These are phyloP conservation scores for Epinephelus lanceolatus DNA, from an alignment of 2,113 vertebrate genomes.

Conservation along the genomic window DNA sequence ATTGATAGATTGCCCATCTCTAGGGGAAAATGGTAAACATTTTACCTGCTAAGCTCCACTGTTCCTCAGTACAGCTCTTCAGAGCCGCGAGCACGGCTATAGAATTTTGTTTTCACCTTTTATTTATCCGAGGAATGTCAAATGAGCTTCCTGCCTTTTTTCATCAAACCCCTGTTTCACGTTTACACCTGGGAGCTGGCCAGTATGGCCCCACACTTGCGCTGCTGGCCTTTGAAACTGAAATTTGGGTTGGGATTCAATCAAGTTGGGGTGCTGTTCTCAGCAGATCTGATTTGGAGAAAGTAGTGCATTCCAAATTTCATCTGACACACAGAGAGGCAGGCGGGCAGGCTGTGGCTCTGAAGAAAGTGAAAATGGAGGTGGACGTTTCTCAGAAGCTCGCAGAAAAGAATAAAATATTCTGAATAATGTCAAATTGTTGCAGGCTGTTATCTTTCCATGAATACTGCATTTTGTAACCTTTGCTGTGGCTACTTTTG, in stretches of 20 bases:
- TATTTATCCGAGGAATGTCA: conserved; percentile 11
- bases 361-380: conserved; percentile 24
- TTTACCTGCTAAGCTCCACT: not conserved
- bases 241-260: conserved; percentile 51
- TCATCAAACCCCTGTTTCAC: conserved; percentile 19
- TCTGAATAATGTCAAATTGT: conserved; percentile 48
- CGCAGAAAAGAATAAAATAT: conserved; percentile 16
- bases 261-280: conserved; percentile 56
- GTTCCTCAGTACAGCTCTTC: not conserved
- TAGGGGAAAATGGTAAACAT: not conserved
- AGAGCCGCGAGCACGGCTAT: not conserved
- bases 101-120: not conserved
- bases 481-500: conserved; percentile 44
- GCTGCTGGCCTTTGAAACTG: conserved; percentile 21
- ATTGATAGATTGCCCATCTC: no score
- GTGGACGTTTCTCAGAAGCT: conserved; percentile 30
- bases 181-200: not conserved
- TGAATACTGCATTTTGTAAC: conserved; percentile 54
- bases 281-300: conserved; percentile 66
- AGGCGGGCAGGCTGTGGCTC: not conserved
- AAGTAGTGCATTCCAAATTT: conserved; percentile 49
- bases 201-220: not conserved
- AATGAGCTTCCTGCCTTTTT: conserved; percentile 16
- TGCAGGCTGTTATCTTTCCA: conserved; percentile 48
- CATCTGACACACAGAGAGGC: conserved; percentile 35